Percentiles rank a stretch among this genome's conserved stretches.
phyloP scores from a whole-genome alignment of 2,797 vertebrate species.

The Clarias pachynema region DNA sequence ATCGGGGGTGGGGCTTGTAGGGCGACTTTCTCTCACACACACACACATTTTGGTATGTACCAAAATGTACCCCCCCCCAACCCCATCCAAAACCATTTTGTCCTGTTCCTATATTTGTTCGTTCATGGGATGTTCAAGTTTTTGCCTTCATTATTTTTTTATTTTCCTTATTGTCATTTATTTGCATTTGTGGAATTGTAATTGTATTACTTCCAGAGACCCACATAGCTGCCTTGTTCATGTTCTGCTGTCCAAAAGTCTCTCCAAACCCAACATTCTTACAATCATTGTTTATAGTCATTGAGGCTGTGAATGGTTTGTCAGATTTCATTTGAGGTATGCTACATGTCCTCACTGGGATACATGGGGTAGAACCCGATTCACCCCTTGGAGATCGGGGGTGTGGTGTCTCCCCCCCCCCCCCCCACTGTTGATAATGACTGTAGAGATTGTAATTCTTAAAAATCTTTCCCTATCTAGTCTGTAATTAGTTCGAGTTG shows the following conservation, averaged over 20 bases:
- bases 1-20: no score
- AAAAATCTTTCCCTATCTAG: neutral
- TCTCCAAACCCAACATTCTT: neutral
- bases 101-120: neutral
- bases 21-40: no score
- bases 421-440: no score
- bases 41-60: neutral
- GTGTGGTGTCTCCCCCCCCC: no score
- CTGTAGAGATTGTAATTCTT: neutral
- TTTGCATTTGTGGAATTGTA: conserved; percentile 45
- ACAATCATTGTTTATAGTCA: neutral
- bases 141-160: neutral
- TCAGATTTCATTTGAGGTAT: neutral
- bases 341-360: neutral
- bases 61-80: neutral
- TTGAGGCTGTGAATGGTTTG: conserved; percentile 4
- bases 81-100: neutral
- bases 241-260: neutral
- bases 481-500: neutral
- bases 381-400: neutral
- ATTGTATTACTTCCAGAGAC: neutral
- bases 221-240: neutral
- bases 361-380: neutral
- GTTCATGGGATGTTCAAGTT: neutral
- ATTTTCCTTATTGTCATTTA: conserved; percentile 49